Evolutionary conservation across 2,797 vertebrate species (phyloP).

Genomic region (Leuciscus waleckii): DNA sequence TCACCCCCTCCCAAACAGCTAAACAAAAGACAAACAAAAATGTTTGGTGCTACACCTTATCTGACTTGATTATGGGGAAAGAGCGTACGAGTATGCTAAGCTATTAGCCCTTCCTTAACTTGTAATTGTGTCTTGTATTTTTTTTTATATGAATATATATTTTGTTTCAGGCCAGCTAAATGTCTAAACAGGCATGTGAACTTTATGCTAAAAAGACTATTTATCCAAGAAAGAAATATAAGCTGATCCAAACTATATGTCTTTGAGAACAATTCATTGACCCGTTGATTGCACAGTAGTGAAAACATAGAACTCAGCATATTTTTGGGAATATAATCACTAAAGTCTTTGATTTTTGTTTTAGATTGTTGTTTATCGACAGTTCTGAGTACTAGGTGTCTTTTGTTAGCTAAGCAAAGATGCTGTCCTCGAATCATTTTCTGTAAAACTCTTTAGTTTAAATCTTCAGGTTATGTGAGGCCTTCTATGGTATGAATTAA

Average conservation of each 20-base stretch:
- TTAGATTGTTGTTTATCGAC: conserved; percentile 57
- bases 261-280: conserved; percentile 75
- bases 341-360: conserved; percentile 73
- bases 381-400: conserved; percentile 36
- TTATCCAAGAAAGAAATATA: conserved; percentile 83
- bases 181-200: conserved; percentile 80
- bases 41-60: conserved; percentile 76
- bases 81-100: conserved; percentile 71
- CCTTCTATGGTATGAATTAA: conserved; percentile 44
- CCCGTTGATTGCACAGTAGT: conserved; percentile 79
- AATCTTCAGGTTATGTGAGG: conserved; percentile 50
- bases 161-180: conserved; percentile 76
- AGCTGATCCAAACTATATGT: conserved; percentile 79
- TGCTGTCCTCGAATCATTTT: conserved; percentile 40
- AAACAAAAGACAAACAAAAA: conserved; percentile 51
- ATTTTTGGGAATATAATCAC: conserved; percentile 85
- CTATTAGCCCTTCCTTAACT: conserved; percentile 72
- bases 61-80: conserved; percentile 76
- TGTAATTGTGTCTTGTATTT: conserved; percentile 75
- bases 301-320: conserved; percentile 75
- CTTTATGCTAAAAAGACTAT: conserved; percentile 78
- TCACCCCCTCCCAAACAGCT: conserved; percentile 43
- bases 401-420: conserved; percentile 44
- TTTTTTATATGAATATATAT: conserved; percentile 65
- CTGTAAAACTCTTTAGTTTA: conserved; percentile 35